A percentile compares a stretch with the other conserved stretches of the same genome.
phyloP scores from a whole-genome alignment of 2,797 vertebrate genomes.

The Pantherophis alleghaniensis region DNA sequence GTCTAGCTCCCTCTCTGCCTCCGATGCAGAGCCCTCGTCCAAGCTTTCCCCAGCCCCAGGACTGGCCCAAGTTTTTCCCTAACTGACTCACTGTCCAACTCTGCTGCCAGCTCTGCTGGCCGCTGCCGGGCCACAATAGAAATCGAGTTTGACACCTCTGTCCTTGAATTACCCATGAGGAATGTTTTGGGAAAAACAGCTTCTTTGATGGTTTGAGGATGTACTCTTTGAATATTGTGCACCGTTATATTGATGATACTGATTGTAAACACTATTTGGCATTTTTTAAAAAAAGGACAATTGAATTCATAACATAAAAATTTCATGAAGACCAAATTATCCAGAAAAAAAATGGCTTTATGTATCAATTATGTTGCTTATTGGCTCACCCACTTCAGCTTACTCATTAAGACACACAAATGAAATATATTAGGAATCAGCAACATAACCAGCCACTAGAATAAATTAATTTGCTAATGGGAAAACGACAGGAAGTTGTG shows the following conservation, averaged over 20 bases:
- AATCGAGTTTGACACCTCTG: too few species aligned
- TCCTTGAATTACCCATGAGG: neutral
- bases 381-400: neutral
- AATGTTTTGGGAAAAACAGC: neutral
- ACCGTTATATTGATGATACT: neutral
- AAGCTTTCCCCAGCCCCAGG: too few species aligned
- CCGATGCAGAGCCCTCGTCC: too few species aligned
- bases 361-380: neutral
- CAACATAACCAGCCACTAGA: neutral
- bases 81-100: too few species aligned
- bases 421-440: neutral
- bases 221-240: neutral
- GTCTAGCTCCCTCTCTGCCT: too few species aligned
- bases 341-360: neutral
- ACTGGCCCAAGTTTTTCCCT: too few species aligned
- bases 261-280: neutral
- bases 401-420: neutral
- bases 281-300: neutral
- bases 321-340: neutral
- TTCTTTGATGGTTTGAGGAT: neutral
- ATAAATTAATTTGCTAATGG: neutral
- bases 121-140: rapidly evolving
- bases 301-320: neutral
- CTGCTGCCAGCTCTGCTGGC: too few species aligned
- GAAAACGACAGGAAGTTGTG: neutral